Base-by-base conservation (phyloP, 2,113 vertebrate genomes). In the Aphyosemion australe region DNA sequence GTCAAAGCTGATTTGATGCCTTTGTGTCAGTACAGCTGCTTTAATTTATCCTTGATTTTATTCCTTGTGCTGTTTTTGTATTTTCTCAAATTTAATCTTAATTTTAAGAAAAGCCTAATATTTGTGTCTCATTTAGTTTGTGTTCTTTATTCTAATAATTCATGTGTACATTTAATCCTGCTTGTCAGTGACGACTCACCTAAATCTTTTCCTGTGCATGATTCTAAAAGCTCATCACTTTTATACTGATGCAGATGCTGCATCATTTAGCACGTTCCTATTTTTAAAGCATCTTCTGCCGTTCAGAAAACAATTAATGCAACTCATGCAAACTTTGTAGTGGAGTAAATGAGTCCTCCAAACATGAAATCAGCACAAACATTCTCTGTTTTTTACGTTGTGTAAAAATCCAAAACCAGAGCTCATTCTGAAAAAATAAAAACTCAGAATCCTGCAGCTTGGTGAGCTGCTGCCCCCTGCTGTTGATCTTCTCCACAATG, bases 391-490 rank as follows among this genome's bases (percentile, higher is more conserved):
- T 16, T 6, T n/a, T n/a, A 8, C n/a, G 2, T 8, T 16, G 15
- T 12, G 16, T n/a, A 46, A 8, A 16, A n/a, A 37, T 37, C 9
- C 34, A 37, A 37, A 37, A 10, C 9, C 34, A 37, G 7, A 37
- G 6, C 9, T 37, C 34, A 37, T 43, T 20, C 7, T 8, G 18
- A 26, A 52, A 31, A 19, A n/a, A 34, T 14, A 19, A 37, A 39
- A 19, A 34, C 15, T 10, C 21, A 53, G 14, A 20, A 42, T 19
- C 46, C 46, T n/a, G 6, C 37, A 37, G 61, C 15, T 15, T 73
- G 63, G 61, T 21, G 71, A 72, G 49, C n/a, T 84, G 76, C 84
- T 91, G 84, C 90, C 84, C 85, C 76, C 90, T 91, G 77, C 79
- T 78, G 90, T 65, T 41, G 32, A 0, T 59, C 16, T 26, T 2